Evolutionary conservation across 1,140 invertebrate species (phyloP), one percentile per base, ranked within the genome.

Genomic region (Belonocnema kinseyi): DNA sequence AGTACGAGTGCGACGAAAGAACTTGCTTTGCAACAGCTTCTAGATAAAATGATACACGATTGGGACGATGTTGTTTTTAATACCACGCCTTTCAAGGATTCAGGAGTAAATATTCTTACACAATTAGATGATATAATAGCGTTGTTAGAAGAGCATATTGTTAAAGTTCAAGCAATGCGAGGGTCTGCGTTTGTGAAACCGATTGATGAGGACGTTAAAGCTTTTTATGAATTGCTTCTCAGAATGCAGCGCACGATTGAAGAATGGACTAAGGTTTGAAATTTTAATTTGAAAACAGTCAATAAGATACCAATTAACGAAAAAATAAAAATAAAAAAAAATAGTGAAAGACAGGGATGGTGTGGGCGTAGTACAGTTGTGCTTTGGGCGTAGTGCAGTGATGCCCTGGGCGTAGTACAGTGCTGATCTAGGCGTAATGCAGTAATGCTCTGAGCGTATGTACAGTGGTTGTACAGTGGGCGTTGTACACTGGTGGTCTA

Each of bases 131-230:
- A 98, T 83, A 95, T 98, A 83, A 96, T 97, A 91, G 93, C 95
- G 21, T 84, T 98, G 50, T 91, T 98, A 13, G 97, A 98, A 88
- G 97, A 98, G 87, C 97, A 98, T 84, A 95, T 98, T 71, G 93
- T 98, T 1, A 97, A 97, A 90, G 96, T 96, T 12, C 56, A 51
- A 78, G 53, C 95, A 0, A 98, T 98, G 96, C 93, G 96, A 82
- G 96, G 97, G 8, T 98, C 97, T 0, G 96, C 97, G 3, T 98
- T 97, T 90, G 96, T 98, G 46, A 97, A 97, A 90, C 97, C 97
- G 8, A 97, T 97, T 89, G 95, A 97, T 91, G 84, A 89, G 26
- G 95, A 97, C 90, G 95, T 96, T 21, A 94, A 93, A 86, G 92
- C 93, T 1, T 98, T 97, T 96, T 98, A 98, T 88, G 93, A 94